phyloP scores from a whole-genome alignment of 2,113 vertebrate genomes.

The Lepus europaeus region DNA sequence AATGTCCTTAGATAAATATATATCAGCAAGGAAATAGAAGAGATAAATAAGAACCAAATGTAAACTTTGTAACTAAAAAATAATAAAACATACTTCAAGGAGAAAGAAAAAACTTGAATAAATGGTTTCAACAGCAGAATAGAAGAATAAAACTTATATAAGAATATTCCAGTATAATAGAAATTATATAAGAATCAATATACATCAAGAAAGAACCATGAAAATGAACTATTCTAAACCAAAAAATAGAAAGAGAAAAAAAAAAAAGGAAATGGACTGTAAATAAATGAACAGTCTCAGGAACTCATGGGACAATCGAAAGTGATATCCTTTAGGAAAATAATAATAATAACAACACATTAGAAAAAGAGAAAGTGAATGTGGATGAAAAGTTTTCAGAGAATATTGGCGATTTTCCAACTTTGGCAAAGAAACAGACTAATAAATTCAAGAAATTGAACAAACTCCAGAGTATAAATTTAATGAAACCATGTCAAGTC shows the following conservation, averaged over 20 bases:
- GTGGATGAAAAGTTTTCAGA: neutral
- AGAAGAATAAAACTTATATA: no score
- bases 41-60: neutral
- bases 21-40: neutral
- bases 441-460: neutral
- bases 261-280: neutral
- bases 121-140: neutral
- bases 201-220: neutral
- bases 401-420: neutral
- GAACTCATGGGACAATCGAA: neutral
- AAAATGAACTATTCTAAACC: neutral
- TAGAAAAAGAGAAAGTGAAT: neutral
- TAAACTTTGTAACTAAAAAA: conserved; percentile 17
- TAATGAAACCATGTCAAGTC: neutral
- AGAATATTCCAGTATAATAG: no score
- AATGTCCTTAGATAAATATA: neutral
- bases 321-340: no score
- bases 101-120: neutral
- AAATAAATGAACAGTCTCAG: neutral
- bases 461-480: neutral
- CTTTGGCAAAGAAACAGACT: neutral
- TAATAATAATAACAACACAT: neutral
- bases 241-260: no score
- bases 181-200: neutral
- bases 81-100: neutral